Evolutionary conservation across 2,888 invertebrate genomes (phyloP), one percentile per base, ranked within the genome.

Genomic region (Diadegma fenestrale): DNA sequence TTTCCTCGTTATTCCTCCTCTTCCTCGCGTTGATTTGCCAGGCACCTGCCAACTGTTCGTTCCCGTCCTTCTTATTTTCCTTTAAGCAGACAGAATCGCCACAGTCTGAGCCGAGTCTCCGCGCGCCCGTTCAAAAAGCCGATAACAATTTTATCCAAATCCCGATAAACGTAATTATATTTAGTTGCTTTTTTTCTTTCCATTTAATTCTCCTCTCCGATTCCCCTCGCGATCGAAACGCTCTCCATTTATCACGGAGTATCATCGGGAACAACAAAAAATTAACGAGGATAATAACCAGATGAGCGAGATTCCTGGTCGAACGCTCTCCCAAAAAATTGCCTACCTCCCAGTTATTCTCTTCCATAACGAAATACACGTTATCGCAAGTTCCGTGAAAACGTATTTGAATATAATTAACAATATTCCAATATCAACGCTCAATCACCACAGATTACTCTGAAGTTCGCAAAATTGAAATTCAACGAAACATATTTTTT

Each of bases 11-110:
- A 80, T 82, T 82, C 66, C 26, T 30, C 58, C 54, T 63, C 58
- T 79, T 73, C 66, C 51, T 80, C 63, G 73, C 80, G 80, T 83
- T 83, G 83, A 86, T 86, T 86, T 83, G 69, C 72, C 77, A 83
- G 73, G 54, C 86, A 86, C 77, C 86, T 83, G 86, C 80, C 86
- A 83, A 75, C 73, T 54, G 63, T 51, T 54, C 51, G n/a, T 37
- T 54, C 71, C 22, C 45, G 10, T 26, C 75, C 58, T 51, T 66
- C 43, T 33, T 54, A 30, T 77, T 54, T 54, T 26, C 48, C 45
- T 33, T 58, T 54, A 12, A 66, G 72, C 58, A 30, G 48, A 3
- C 30, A 68, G 61, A 37, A 30, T 19, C 48, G 48, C 45, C 48
- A n/a, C 43, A 22, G 22, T 45, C 73, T 19, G 19, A 37, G 22